phyloP scores from a whole-genome alignment of 2,113 vertebrate genomes.

The Ovis canadensis region DNA sequence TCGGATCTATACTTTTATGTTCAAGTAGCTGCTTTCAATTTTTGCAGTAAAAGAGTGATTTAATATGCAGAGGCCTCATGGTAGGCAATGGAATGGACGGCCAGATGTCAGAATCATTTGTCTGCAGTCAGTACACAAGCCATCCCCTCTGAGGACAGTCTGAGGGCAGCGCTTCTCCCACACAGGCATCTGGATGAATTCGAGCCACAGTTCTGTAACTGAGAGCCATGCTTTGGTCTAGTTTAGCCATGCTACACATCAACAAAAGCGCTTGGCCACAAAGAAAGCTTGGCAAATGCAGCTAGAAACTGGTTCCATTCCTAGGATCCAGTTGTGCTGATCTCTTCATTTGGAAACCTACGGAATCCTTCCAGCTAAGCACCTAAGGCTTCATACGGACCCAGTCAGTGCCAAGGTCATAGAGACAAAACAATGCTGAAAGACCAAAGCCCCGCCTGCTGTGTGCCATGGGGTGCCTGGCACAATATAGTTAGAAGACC shows the following conservation, averaged over 20 bases:
- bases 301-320: background rate
- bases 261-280: background rate
- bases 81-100: conserved; percentile 12
- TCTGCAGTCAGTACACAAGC: conserved; percentile 35
- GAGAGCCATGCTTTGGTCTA: background rate
- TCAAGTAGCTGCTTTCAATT: conserved; percentile 37
- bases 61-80: conserved; percentile 42
- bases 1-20: conserved; percentile 37
- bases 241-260: background rate
- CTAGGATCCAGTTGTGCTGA: background rate
- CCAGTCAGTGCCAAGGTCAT: background rate
- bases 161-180: background rate
- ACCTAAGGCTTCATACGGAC: background rate
- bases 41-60: conserved; percentile 56
- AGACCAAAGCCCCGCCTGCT: too few species aligned
- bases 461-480: background rate
- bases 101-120: conserved; percentile 43
- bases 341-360: background rate
- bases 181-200: conserved; percentile 44
- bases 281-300: background rate
- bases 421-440: background rate
- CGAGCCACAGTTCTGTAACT: background rate
- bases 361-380: conserved; percentile 27
- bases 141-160: conserved; percentile 43
- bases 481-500: background rate